These are phyloP conservation scores for Rutilus rutilus DNA, from an alignment of 2,113 vertebrate species.

Conservation along the genomic window DNA sequence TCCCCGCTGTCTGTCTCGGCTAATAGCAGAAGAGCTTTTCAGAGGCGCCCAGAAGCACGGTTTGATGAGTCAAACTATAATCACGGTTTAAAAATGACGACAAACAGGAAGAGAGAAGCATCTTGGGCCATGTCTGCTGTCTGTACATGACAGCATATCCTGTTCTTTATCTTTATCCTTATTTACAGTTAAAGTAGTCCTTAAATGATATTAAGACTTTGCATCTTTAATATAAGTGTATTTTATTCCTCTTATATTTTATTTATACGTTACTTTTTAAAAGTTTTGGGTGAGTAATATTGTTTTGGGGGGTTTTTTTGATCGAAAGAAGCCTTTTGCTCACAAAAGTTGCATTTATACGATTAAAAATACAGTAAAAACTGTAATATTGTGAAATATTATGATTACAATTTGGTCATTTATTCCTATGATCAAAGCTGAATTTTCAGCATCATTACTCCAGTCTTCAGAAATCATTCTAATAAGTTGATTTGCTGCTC, in stretches of 20 bases:
- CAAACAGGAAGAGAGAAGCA: not conserved
- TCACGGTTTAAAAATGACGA: constrained; percentile 5
- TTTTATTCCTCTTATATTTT: not conserved
- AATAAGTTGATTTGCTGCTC: not conserved
- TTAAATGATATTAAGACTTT: not conserved
- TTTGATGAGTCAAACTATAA: constrained; percentile 26
- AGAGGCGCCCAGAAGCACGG: not conserved
- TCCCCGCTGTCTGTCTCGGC: not conserved
- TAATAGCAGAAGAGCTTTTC: constrained; percentile 8
- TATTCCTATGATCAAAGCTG: not conserved
- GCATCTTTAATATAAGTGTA: not conserved
- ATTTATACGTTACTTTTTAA: not conserved
- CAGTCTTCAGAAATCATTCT: not conserved
- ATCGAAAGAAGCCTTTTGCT: too few relatives aligned
- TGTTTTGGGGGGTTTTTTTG: not conserved
- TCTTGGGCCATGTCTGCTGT: not conserved
- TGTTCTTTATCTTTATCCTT: too few relatives aligned
- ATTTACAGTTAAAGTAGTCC: too few relatives aligned
- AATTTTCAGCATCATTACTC: not conserved
- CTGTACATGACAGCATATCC: not conserved
- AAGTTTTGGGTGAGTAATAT: not conserved
- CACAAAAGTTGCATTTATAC: too few relatives aligned
- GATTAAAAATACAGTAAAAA: too few relatives aligned
- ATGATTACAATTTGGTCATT: not conserved
- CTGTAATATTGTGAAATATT: not conserved